These are phyloP conservation scores for Pantala flavescens DNA, from an alignment of 1,140 invertebrate species.

Conservation along the genomic window DNA sequence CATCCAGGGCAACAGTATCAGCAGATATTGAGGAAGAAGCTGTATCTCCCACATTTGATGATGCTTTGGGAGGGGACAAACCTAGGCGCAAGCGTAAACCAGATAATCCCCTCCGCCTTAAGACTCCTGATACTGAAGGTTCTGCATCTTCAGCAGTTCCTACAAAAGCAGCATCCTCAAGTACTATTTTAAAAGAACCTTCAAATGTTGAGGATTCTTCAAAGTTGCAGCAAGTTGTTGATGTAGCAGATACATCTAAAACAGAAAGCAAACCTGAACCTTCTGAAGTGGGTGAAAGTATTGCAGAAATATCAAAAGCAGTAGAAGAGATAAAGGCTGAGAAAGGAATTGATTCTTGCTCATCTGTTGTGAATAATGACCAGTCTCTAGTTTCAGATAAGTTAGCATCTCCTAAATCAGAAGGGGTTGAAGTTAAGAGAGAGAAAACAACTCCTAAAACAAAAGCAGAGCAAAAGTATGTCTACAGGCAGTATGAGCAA, in stretches of 20 bases:
- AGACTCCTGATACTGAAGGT: conserved; percentile 11
- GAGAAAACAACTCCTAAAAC: not conserved
- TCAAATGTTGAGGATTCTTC: not conserved
- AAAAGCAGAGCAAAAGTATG: not conserved
- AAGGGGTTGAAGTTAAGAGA: not conserved
- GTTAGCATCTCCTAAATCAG: not conserved
- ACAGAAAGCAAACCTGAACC: not conserved
- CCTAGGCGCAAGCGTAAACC: conserved; percentile 7
- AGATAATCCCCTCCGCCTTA: conserved; percentile 10
- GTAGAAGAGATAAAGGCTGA: not conserved
- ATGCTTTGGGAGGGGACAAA: not conserved
- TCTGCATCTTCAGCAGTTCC: not conserved
- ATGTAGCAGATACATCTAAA: not conserved
- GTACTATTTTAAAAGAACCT: not conserved
- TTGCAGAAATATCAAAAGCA: not conserved
- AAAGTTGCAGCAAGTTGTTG: not conserved
- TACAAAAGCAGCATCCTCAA: not conserved
- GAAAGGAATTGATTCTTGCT: not conserved
- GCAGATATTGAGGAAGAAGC: not conserved
- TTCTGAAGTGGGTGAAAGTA: not conserved
- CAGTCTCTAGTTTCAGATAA: not conserved
- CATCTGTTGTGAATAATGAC: not conserved
- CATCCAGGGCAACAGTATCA: not conserved
- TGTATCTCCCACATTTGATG: conserved; percentile 13
- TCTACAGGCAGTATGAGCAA: not conserved